A percentile compares a stretch with the other conserved stretches of the same genome.
Evolutionary conservation across 37 sponge, comb jelly and placozoan genomes (phyloP).

Genomic region (Eunapius fragilis): DNA sequence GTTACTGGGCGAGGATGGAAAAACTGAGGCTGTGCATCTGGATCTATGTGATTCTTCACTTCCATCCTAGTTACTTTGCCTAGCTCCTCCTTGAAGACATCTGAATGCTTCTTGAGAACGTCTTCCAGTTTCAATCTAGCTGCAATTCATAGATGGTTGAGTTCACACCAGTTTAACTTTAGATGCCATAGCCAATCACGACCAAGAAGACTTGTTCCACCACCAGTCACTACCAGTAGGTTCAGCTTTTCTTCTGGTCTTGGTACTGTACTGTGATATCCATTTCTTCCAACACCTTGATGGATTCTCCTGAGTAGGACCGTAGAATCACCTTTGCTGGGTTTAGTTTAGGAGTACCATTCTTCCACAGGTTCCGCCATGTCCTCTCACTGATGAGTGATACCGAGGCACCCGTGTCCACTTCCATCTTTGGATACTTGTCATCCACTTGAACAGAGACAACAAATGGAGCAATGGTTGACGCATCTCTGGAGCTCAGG

Average conservation of each 20-base stretch:
- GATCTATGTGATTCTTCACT: conserved; percentile 26
- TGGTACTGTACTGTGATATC: conserved; percentile 8
- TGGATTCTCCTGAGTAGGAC: conserved; percentile 46
- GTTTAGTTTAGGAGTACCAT: not conserved
- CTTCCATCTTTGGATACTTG: conserved; percentile 33
- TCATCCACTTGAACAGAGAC: not conserved
- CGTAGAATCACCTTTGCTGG: conserved; percentile 1
- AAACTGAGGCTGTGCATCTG: conserved; percentile 37
- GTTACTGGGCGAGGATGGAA: conserved; percentile 51
- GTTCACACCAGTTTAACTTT: not conserved
- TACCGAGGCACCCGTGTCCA: conserved; percentile 54
- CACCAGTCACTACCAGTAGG: conserved; percentile 3
- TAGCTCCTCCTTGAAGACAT: conserved; percentile 32
- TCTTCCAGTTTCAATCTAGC: conserved; percentile 1
- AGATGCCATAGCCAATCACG: not conserved
- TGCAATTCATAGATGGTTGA: not conserved
- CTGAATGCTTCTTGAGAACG: conserved; percentile 17
- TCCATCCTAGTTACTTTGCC: conserved; percentile 9
- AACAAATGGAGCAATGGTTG: not conserved
- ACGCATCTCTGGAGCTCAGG: conserved; percentile 3
- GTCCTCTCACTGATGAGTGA: conserved; percentile 29
- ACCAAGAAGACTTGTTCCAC: conserved; percentile 2
- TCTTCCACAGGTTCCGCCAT: not conserved
- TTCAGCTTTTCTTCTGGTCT: conserved; percentile 21
- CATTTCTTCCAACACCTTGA: conserved; percentile 21